Percentiles rank a stretch among this genome's conserved stretches.
Conservation (phyloP, 1,140 invertebrate genomes). For the Orius insidiosus region DNA sequence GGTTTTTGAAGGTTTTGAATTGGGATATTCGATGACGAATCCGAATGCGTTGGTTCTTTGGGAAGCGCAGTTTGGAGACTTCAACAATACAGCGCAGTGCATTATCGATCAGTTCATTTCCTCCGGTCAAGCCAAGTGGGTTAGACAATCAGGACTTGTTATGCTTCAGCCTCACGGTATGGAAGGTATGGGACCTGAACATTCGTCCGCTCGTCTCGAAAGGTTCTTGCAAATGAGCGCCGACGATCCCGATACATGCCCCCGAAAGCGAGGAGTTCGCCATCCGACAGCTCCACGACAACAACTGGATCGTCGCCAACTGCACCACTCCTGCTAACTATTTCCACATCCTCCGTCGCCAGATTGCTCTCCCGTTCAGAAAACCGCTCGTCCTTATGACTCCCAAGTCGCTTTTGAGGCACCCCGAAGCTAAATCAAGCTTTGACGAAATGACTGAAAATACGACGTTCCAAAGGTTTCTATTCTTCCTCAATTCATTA, state of each 20-base stretch:
- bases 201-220: slow-evolving; percentile 88
- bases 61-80: slow-evolving; percentile 99
- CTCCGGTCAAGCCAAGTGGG: slow-evolving; percentile 95
- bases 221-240: slow-evolving; percentile 93
- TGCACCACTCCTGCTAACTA: slow-evolving; percentile 91
- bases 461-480: slow-evolving; percentile 49
- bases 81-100: slow-evolving; percentile 97
- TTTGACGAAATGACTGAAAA: slow-evolving; percentile 86
- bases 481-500: not conserved
- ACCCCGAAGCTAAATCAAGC: slow-evolving; percentile 83
- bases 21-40: slow-evolving; percentile 96
- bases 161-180: slow-evolving; percentile 92
- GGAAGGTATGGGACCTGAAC: slow-evolving; percentile 99
- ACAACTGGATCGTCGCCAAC: slow-evolving; percentile 95
- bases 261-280: slow-evolving; percentile 80
- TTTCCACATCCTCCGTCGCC: slow-evolving; percentile 89
- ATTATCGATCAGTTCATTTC: slow-evolving; percentile 99
- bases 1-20: slow-evolving; percentile 62
- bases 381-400: slow-evolving; percentile 95
- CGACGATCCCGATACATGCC: slow-evolving; percentile 94
- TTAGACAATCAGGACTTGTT: slow-evolving; percentile 88
- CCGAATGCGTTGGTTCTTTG: slow-evolving; percentile 94
- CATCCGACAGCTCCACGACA: slow-evolving; percentile 91
- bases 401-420: slow-evolving; percentile 88
- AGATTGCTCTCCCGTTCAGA: slow-evolving; percentile 89